Conservation (phyloP, 1,140 invertebrate species). For the Scaptomyza hsui region DNA sequence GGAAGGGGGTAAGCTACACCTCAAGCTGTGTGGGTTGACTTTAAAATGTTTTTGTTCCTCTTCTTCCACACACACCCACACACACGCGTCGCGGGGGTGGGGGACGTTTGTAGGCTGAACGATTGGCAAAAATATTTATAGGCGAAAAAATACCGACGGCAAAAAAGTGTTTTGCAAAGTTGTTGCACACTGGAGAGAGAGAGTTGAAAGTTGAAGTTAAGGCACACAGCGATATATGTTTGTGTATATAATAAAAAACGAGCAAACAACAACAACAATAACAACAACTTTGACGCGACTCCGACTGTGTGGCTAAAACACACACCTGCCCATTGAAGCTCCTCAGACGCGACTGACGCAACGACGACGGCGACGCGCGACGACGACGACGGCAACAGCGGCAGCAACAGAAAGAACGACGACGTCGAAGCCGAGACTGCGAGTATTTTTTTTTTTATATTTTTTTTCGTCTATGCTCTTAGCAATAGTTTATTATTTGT, state of each 20-base stretch:
- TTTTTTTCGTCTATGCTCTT: conserved; percentile 57
- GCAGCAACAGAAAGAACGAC: conserved; percentile 16
- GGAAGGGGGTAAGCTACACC: neutral
- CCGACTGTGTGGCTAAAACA: conserved; percentile 59
- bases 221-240: conserved; percentile 9
- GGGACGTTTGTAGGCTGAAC: neutral
- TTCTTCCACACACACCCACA: neutral
- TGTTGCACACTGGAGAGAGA: conserved; percentile 11
- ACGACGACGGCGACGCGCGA: conserved; percentile 43
- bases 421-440: conserved; percentile 45
- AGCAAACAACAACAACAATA: conserved; percentile 10
- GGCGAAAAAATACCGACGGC: conserved; percentile 33
- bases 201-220: conserved; percentile 21
- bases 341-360: conserved; percentile 82
- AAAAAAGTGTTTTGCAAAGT: conserved; percentile 28
- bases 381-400: conserved; percentile 38
- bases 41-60: conserved; percentile 16
- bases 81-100: neutral
- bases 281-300: conserved; percentile 55
- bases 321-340: conserved; percentile 83
- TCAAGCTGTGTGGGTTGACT: conserved; percentile 10
- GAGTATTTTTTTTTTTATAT: conserved; percentile 64
- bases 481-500: conserved; percentile 40
- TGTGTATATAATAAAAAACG: neutral
- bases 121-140: conserved; percentile 9